Evolutionary conservation across 2,797 vertebrate genomes (phyloP), one percentile per base, ranked within the genome.

Genomic region (Tapirus indicus): DNA sequence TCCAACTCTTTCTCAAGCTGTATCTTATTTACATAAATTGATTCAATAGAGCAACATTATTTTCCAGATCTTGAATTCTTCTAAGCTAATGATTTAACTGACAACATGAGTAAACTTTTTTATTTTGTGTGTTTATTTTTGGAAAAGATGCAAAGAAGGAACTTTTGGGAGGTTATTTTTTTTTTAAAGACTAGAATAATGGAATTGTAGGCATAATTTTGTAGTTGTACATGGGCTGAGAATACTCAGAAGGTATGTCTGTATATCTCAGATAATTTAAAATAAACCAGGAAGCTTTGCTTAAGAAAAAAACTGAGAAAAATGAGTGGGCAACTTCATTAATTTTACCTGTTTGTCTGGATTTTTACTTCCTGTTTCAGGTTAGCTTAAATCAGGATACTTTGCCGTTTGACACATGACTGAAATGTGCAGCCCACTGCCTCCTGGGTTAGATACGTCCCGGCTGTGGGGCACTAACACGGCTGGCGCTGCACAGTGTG

Each of bases 371-470:
- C 4, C 3, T 35, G 21, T 14, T 47, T 88, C 8, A 10, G n/a
- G 0, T 12, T 3, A 25, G 38, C 69, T 14, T 6, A 3, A 2
- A 5, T 17, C 44, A 12, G 4, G 29, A 14, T 0, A 4, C 71
- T 58, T 0, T 11, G 44, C 35, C 54, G 1, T 20, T 2, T 3
- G 21, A 2, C 32, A 0, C 23, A 0, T 10, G 1, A 3, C 58
- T 11, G 16, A 4, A 4, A 6, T 29, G 5, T 4, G 0, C 1
- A 1, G 13, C 35, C 49, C 27, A 0, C 52, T 25, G 64, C 58
- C 12, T 32, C 71, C 58, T 16, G 69, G 32, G 5, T 29, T 6
- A 1, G 2, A 1, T 11, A 0, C 2, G 0, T 2, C n/a, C 0
- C 7, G 2, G 69, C 56, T 8, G 54, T 38, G 0, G 62, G n/a